Evolutionary conservation across 2,888 invertebrate genomes (phyloP), one percentile per base, ranked within the genome.

Genomic region (Ashinkailepas kermadecensis): DNA sequence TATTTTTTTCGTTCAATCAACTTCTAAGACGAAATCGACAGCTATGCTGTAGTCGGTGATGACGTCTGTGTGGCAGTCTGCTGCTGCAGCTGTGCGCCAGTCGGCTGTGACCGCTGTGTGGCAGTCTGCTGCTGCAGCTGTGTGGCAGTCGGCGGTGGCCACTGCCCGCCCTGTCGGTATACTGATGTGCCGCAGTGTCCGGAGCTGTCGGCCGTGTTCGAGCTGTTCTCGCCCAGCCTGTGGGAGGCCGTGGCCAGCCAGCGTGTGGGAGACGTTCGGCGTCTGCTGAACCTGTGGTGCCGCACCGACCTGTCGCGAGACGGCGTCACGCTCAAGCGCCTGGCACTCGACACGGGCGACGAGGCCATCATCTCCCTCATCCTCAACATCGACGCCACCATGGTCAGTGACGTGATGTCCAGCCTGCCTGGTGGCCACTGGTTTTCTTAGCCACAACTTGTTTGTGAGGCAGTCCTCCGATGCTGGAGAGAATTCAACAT

Each of bases 191-290:
- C 39, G 67, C 83, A 81, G 58, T 80, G 82, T 18, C 59, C 56
- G 54, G 74, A 80, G 56, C 82, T 83, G 74, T 62, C 70, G 11
- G 54, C 78, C 12, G 81, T 83, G 74, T 81, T 82, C 78, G 80
- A 82, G 59, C 82, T 82, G 78, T 83, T 82, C 80, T 81, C 82
- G 81, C 84, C 84, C 2, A 83, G 84, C 11, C 79, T 84, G 56
- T 84, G 84, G 84, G 62, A 82, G 21, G 84, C 84, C 59, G 84
- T 84, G 25, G 82, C 83, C 58, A n/a, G 62, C n/a, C 78, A 83
- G 64, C 70, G 81, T 65, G 80, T 83, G 54, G 78, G 80, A 21
- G 81, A 83, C 80, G 83, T 82, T 54, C 67, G 25, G 4, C 82
- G 81, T 78, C 81, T 83, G 58, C 62, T 83, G 39, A 83, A 83